Conservation (phyloP, 2,797 vertebrate genomes). For the Manis javanica region DNA sequence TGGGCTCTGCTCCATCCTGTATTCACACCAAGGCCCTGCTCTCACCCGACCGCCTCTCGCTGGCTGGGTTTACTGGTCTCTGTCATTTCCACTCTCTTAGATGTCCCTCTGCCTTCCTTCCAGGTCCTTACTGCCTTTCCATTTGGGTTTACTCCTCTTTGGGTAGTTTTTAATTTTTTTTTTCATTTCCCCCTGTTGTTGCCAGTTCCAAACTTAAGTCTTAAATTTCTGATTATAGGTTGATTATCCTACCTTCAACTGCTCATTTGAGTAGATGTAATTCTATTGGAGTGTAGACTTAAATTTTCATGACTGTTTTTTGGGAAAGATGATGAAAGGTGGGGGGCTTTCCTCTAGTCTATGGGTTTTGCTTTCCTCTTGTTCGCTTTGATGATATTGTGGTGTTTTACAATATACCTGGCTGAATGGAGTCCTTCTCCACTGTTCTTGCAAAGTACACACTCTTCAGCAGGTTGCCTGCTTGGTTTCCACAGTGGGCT, state of each 20-base stretch:
- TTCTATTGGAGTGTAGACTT: not conserved
- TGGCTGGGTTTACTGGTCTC: not conserved
- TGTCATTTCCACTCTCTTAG: no score
- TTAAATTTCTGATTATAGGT: not conserved
- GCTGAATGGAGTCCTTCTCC: not conserved
- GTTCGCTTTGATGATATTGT: not conserved
- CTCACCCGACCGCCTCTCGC: no score
- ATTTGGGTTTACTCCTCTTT: not conserved
- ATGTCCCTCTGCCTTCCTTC: not conserved
- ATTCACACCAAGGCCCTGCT: rapidly evolving
- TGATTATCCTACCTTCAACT: no score
- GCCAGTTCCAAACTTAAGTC: not conserved
- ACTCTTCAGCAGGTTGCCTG: not conserved
- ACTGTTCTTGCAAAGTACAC: not conserved
- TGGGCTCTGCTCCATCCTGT: not conserved
- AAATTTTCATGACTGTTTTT: not conserved
- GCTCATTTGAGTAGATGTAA: not conserved
- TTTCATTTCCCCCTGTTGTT: not conserved
- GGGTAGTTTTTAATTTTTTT: not conserved
- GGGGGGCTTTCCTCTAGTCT: not conserved
- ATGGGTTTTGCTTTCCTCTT: not conserved
- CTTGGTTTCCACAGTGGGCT: not conserved
- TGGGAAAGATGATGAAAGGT: not conserved
- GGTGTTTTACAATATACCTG: not conserved
- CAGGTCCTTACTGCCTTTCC: not conserved